These are phyloP conservation scores for Taenioides sp. DNA, from an alignment of 2,797 vertebrate species.

Conservation along the genomic window DNA sequence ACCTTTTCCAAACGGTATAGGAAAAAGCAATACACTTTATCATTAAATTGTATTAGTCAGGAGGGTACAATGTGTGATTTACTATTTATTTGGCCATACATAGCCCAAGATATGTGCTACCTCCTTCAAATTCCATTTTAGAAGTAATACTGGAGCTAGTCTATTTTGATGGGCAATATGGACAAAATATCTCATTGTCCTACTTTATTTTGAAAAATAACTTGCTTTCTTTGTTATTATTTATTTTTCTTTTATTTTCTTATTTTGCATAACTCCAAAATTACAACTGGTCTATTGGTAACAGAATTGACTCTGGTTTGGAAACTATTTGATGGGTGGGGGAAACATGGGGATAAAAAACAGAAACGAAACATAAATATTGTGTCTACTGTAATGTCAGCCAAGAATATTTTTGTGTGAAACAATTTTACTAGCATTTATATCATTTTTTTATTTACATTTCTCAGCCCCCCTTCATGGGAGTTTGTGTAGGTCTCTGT, in stretches of 20 bases:
- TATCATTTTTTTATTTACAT: neutral
- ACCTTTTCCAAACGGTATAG: neutral
- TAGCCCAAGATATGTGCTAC: no score
- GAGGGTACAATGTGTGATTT: neutral
- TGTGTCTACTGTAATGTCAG: no score
- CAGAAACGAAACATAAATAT: no score
- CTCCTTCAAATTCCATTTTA: no score
- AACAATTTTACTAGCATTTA: no score
- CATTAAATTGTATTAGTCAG: neutral
- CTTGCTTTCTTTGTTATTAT: neutral
- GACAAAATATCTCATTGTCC: neutral
- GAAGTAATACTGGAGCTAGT: no score
- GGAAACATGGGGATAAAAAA: no score
- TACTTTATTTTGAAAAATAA: neutral
- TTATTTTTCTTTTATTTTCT: neutral
- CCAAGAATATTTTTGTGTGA: no score
- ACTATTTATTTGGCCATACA: neutral
- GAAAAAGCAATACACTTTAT: neutral
- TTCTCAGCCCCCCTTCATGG: neutral
- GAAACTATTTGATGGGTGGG: neutral
- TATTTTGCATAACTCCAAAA: no score
- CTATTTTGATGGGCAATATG: no score
- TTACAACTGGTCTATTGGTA: neutral
- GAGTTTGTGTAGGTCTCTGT: neutral
- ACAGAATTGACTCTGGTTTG: neutral